phyloP scores from a whole-genome alignment of 2,888 invertebrate species.

The Lasius fuliginosus region DNA sequence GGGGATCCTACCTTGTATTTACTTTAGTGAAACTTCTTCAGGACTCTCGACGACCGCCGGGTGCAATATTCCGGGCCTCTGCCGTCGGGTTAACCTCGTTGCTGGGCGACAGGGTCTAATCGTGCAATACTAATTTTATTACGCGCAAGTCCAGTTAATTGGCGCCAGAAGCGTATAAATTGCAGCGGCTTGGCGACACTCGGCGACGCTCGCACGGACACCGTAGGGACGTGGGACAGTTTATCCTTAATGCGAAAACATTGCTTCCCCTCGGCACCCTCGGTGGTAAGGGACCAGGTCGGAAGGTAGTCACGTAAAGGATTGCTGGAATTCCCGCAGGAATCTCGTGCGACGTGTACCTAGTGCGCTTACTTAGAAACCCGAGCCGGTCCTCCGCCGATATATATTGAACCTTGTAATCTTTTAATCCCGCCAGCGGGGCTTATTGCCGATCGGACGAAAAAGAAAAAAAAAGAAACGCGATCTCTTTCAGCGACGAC shows the following conservation, averaged over 20 bases:
- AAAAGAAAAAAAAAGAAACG: constrained; percentile 30
- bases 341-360: constrained; percentile 69
- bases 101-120: constrained; percentile 56
- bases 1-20: constrained; percentile 4
- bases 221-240: constrained; percentile 66
- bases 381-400: constrained; percentile 60
- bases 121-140: constrained; percentile 76
- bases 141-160: constrained; percentile 79
- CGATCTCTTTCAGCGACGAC: constrained; percentile 9
- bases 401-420: constrained; percentile 79
- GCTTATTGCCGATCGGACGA: constrained; percentile 64
- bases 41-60: constrained; percentile 11
- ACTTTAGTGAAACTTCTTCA: background rate
- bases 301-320: constrained; percentile 79
- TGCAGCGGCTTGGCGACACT: constrained; percentile 64
- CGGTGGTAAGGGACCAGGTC: constrained; percentile 56
- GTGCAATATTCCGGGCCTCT: constrained; percentile 34
- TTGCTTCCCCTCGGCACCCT: constrained; percentile 69
- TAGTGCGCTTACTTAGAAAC: constrained; percentile 67
- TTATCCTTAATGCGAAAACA: constrained; percentile 80
- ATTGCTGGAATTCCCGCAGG: constrained; percentile 79
- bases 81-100: constrained; percentile 46
- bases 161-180: constrained; percentile 78
- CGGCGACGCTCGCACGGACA: constrained; percentile 46
- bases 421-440: constrained; percentile 79